These are phyloP conservation scores for Dolichallabes microphthalmus DNA, from an alignment of 2,113 vertebrate species.

Conservation along the genomic window DNA sequence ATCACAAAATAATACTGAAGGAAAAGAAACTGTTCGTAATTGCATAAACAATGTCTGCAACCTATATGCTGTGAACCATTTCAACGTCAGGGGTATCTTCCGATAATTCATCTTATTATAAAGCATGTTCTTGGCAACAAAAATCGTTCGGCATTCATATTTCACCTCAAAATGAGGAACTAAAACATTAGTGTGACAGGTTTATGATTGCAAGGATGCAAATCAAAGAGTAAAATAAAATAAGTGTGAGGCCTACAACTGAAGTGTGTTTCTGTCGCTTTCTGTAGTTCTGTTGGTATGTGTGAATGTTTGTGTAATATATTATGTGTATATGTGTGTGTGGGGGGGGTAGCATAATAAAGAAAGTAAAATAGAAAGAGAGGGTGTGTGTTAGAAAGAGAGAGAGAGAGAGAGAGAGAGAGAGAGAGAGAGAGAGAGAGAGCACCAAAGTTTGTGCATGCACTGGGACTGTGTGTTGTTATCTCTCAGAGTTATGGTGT, in stretches of 20 bases:
- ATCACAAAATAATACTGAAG: not conserved
- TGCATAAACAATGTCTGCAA: not conserved
- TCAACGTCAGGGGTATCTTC: not conserved
- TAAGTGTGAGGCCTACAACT: slow-evolving; percentile 2
- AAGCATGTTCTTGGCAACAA: not conserved
- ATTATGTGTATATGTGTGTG: not conserved
- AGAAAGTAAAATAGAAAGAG: not conserved
- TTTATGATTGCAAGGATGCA: not conserved
- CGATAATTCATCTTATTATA: not conserved
- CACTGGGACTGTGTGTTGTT: slow-evolving; percentile 40
- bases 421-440: not conserved
- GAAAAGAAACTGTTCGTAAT: not conserved
- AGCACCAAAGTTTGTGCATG: slow-evolving; percentile 62
- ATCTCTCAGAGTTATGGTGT: not conserved
- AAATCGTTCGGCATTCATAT: not conserved
- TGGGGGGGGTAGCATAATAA: not conserved
- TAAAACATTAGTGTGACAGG: slow-evolving; percentile 6
- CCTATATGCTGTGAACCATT: not conserved
- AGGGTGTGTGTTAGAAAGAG: not conserved
- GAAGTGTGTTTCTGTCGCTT: not conserved
- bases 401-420: not conserved
- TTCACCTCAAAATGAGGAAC: not conserved
- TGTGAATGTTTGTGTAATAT: slow-evolving; percentile 24
- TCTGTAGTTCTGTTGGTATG: slow-evolving; percentile 14
- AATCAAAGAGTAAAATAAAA: not conserved